These are phyloP conservation scores for Sebastes schlegelii DNA, from an alignment of 2,113 vertebrate species.

Conservation along the genomic window DNA sequence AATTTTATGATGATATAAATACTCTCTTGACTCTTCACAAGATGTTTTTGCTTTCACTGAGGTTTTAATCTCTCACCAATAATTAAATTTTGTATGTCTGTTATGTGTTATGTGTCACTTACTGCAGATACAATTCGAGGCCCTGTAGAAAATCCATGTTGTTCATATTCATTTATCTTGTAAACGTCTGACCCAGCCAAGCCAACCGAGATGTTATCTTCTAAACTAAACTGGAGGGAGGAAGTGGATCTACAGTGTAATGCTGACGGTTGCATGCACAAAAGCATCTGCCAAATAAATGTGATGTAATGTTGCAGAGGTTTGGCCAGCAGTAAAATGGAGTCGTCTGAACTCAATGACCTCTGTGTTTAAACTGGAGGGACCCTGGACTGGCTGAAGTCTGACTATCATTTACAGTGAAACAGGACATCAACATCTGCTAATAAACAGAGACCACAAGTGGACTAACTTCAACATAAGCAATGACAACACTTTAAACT, in stretches of 20 bases:
- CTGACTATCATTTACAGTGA: neutral
- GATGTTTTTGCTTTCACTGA: too few relatives aligned
- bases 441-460: neutral
- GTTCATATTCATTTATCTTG: neutral
- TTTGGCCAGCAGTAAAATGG: neutral
- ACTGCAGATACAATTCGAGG: neutral
- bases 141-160: neutral
- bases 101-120: neutral
- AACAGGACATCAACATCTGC: neutral
- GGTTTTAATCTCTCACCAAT: neutral
- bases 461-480: neutral
- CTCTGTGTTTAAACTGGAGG: conserved; percentile 9
- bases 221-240: neutral
- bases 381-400: neutral
- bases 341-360: conserved; percentile 7
- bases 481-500: neutral
- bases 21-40: neutral
- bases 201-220: neutral
- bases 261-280: neutral
- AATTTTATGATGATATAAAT: neutral
- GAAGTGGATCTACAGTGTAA: neutral
- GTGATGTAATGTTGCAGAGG: neutral
- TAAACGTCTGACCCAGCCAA: neutral
- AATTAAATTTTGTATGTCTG: neutral
- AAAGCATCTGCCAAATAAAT: conserved; percentile 13